Conservation (phyloP, 2,113 vertebrate species). For the Podiceps cristatus region DNA sequence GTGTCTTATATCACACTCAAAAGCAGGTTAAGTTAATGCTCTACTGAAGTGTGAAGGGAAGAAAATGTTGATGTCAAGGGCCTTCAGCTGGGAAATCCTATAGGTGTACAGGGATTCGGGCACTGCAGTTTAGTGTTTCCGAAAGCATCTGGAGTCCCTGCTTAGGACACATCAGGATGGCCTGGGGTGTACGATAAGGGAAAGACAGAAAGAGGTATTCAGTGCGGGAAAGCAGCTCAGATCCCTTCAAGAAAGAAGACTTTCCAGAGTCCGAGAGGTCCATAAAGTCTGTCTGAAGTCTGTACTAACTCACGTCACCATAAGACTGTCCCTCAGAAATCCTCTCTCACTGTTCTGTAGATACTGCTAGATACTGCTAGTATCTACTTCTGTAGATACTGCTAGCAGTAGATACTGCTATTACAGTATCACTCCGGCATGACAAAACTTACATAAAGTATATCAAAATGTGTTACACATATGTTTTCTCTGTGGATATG, state of each 20-base stretch:
- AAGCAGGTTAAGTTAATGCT: neutral
- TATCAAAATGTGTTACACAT: fast-evolving
- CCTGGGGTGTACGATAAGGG: neutral
- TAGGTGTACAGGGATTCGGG: fast-evolving
- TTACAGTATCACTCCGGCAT: neutral
- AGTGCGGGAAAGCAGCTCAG: neutral
- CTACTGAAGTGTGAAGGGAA: neutral
- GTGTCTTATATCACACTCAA: neutral
- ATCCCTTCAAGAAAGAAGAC: neutral
- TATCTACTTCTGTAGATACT: too few species aligned
- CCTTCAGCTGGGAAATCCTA: neutral
- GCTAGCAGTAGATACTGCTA: too few species aligned
- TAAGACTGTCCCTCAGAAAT: neutral
- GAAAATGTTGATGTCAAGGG: neutral
- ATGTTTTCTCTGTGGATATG: neutral
- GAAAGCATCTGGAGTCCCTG: neutral
- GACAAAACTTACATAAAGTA: neutral
- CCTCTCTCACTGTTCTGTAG: neutral
- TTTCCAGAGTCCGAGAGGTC: neutral
- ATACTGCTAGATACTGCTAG: too few species aligned
- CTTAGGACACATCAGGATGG: neutral
- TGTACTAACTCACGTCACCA: neutral
- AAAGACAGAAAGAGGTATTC: neutral
- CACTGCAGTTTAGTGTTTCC: neutral
- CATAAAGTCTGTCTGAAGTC: neutral